phyloP scores from a whole-genome alignment of 1,140 invertebrate genomes.

The Muscidifurax raptorellus region DNA sequence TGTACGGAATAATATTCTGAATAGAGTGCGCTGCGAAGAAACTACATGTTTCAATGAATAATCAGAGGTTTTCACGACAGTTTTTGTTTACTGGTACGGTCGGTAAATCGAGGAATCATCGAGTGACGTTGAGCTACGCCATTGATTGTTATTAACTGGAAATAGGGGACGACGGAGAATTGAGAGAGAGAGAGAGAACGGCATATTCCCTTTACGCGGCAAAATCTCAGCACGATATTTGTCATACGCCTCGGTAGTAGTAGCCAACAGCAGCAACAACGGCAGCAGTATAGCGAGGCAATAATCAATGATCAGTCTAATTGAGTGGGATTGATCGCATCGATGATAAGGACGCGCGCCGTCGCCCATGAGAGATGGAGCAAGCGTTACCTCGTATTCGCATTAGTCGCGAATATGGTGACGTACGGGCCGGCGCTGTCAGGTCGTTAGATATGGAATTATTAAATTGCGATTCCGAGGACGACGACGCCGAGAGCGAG shows the following conservation, averaged over 20 bases:
- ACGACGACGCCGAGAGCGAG: conserved; percentile 6
- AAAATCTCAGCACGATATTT: conserved; percentile 43
- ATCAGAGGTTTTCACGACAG: too few species aligned
- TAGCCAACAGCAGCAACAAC: neutral
- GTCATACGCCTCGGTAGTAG: conserved; percentile 13
- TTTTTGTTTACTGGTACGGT: neutral
- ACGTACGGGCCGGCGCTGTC: conserved; percentile 62
- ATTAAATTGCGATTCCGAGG: conserved; percentile 57
- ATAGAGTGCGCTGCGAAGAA: too few species aligned
- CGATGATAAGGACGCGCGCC: conserved; percentile 71
- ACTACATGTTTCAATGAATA: too few species aligned
- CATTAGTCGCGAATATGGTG: conserved; percentile 67
- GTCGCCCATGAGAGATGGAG: conserved; percentile 43
- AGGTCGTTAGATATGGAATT: conserved; percentile 64
- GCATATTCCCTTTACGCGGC: conserved; percentile 35
- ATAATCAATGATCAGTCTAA: conserved; percentile 76
- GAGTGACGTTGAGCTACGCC: neutral
- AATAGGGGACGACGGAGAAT: neutral
- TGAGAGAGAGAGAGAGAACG: too few species aligned
- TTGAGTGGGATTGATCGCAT: conserved; percentile 75
- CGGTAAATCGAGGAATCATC: neutral
- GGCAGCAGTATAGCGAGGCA: conserved; percentile 54
- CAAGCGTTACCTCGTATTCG: conserved; percentile 55
- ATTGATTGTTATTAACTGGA: conserved; percentile 29
- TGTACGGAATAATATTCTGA: too few species aligned